Conservation (phyloP, 2,113 vertebrate species). For the Callochromis pleurospilus region DNA sequence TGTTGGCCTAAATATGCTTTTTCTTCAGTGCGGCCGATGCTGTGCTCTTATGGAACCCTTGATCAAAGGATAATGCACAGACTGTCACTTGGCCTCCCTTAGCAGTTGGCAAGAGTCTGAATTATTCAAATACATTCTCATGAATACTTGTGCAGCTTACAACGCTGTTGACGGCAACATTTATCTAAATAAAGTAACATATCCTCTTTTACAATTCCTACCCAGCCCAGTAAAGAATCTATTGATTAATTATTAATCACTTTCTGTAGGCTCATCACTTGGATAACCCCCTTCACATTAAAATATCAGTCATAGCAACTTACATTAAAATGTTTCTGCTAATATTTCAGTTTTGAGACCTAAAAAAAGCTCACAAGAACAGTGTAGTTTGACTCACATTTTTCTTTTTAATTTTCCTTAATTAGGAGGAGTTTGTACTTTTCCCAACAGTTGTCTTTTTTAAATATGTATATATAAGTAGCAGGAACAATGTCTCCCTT, state of each 20-base stretch:
- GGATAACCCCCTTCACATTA: not conserved
- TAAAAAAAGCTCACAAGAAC: not conserved
- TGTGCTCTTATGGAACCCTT: slow-evolving; percentile 59
- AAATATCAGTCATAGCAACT: not conserved
- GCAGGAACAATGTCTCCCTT: not conserved
- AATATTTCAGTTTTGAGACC: not conserved
- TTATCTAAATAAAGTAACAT: slow-evolving; percentile 44
- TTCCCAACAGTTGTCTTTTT: not conserved
- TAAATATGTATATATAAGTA: not conserved
- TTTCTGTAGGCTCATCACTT: not conserved
- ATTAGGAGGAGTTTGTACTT: not conserved
- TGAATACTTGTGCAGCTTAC: slow-evolving; percentile 53
- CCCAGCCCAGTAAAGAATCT: not conserved
- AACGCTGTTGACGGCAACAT: slow-evolving; percentile 36
- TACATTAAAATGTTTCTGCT: not conserved
- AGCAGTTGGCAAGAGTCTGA: slow-evolving; percentile 69
- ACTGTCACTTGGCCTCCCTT: slow-evolving; percentile 62
- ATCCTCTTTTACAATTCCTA: slow-evolving; percentile 30
- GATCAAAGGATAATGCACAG: slow-evolving; percentile 73
- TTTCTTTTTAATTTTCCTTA: not conserved
- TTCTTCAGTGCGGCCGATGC: slow-evolving; percentile 42
- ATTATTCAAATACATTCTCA: slow-evolving; percentile 71
- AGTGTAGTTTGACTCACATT: not conserved
- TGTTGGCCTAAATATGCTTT: slow-evolving; percentile 54
- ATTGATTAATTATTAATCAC: not conserved